Evolutionary conservation across 1,140 invertebrate genomes (phyloP).

Genomic region (Panulirus ornatus): DNA sequence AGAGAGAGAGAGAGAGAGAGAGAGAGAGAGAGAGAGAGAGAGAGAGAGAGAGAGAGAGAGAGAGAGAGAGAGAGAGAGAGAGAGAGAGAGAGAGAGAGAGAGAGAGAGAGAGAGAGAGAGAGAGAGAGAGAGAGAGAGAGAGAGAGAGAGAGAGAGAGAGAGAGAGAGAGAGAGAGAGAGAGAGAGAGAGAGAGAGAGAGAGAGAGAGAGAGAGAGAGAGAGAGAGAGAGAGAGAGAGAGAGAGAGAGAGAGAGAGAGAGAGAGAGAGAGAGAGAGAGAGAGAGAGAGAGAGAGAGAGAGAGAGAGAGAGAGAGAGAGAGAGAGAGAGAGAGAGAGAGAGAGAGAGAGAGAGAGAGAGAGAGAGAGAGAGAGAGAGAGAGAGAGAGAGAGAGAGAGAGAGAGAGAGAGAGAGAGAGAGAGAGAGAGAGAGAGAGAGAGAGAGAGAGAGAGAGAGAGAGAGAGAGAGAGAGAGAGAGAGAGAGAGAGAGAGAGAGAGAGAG

Average conservation of each 20-base stretch:
- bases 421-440: background rate
- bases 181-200: constrained; percentile 10
- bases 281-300: background rate
- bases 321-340: background rate
- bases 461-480: background rate
- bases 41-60: constrained; percentile 28
- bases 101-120: too few relatives aligned
- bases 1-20: constrained; percentile 10
- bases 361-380: background rate
- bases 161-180: constrained; percentile 13
- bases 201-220: too few relatives aligned
- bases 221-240: too few relatives aligned
- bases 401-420: background rate
- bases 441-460: background rate
- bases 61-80: constrained; percentile 30
- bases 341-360: background rate
- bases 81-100: constrained; percentile 22
- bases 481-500: background rate
- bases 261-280: background rate
- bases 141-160: background rate
- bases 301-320: background rate
- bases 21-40: constrained; percentile 29
- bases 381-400: background rate
- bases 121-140: too few relatives aligned
- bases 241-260: too few relatives aligned